Conservation (phyloP, 2,113 vertebrate species). For the Chaetodon auriga region DNA sequence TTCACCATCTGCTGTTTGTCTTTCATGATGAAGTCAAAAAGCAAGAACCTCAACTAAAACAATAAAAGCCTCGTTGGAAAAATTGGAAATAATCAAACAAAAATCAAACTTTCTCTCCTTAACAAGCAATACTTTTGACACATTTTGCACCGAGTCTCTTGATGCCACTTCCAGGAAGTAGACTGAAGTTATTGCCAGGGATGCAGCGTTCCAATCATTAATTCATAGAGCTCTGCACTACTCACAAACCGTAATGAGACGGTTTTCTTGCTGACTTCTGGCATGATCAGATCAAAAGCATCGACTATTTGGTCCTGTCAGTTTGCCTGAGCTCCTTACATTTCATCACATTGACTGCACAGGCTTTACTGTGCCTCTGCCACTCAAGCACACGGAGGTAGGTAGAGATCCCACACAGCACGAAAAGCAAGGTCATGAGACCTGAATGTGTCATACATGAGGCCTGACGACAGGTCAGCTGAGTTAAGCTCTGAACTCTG, state of each 20-base stretch:
- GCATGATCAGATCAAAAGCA: conserved; percentile 35
- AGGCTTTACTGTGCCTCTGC: not conserved
- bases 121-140: conserved; percentile 24
- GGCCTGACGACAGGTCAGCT: not conserved
- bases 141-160: conserved; percentile 5
- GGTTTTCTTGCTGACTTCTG: conserved; percentile 34
- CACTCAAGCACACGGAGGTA: conserved; percentile 14
- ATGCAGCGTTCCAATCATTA: conserved; percentile 31
- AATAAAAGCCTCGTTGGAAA: conserved; percentile 16
- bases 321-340: conserved; percentile 12
- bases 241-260: conserved; percentile 36
- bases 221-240: conserved; percentile 19
- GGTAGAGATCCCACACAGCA: conserved; percentile 33
- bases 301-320: conserved; percentile 1
- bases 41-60: conserved; percentile 14
- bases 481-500: conserved; percentile 24
- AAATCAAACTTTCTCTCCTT: conserved; percentile 15
- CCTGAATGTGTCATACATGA: conserved; percentile 19
- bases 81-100: conserved; percentile 12
- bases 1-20: conserved; percentile 38
- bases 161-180: conserved; percentile 35
- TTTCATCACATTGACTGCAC: not conserved
- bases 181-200: conserved; percentile 18
- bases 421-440: conserved; percentile 29
- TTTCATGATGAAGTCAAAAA: conserved; percentile 17